These are phyloP conservation scores for Cacatua alba DNA, from an alignment of 2,113 vertebrate species.

Conservation along the genomic window DNA sequence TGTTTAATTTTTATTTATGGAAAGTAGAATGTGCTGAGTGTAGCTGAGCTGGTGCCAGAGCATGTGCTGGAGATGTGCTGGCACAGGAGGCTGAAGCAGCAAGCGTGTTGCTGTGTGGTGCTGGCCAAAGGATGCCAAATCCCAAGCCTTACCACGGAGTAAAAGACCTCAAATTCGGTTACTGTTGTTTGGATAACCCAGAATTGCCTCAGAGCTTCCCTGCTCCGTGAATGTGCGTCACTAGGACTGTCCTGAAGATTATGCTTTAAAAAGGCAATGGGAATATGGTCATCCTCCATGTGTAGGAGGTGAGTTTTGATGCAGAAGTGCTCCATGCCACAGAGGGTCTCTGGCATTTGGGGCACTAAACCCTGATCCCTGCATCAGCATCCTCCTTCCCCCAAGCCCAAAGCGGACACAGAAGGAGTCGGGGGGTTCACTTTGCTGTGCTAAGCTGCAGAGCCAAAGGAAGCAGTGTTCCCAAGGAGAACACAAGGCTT, in stretches of 20 bases:
- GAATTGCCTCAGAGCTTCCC: background rate
- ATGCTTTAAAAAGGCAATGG: fast-evolving
- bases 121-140: background rate
- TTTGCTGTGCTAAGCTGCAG: background rate
- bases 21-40: conserved; percentile 33
- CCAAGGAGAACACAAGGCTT: background rate
- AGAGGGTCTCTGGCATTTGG: fast-evolving
- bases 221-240: fast-evolving
- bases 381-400: fast-evolving
- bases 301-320: background rate
- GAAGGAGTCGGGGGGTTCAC: fast-evolving
- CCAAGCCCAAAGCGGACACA: fast-evolving
- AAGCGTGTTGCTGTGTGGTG: background rate
- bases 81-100: background rate
- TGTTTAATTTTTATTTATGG: conserved; percentile 76
- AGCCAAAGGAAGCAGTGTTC: background rate
- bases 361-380: fast-evolving
- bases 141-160: background rate
- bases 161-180: background rate
- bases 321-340: background rate
- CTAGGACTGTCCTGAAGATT: background rate
- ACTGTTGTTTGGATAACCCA: too few relatives aligned
- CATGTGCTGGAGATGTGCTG: background rate
- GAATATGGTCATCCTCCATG: fast-evolving
- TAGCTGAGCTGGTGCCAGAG: conserved; percentile 3